Evolutionary conservation across 2,113 vertebrate genomes (phyloP).

Genomic region (Engraulis encrasicolus): DNA sequence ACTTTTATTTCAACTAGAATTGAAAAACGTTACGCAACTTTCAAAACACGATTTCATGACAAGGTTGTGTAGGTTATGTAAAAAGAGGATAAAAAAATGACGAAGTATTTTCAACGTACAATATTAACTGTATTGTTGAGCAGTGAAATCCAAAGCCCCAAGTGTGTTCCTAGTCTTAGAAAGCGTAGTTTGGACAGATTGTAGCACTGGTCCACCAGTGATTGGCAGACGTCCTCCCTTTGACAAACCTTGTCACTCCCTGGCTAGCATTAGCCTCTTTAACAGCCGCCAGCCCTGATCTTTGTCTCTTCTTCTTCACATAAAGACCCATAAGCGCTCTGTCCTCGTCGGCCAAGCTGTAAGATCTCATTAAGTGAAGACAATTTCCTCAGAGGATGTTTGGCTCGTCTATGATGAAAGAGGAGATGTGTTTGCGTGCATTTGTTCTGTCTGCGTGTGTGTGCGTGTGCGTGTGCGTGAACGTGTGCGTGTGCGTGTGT

Average conservation of each 20-base stretch:
- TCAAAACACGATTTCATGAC: too few relatives aligned
- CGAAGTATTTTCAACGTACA: too few relatives aligned
- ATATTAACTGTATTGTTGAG: background rate
- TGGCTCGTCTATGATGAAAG: conserved; percentile 54
- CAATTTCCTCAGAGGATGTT: conserved; percentile 33
- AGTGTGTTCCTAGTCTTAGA: background rate
- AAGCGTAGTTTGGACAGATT: background rate
- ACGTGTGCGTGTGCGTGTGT: background rate
- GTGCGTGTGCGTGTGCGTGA: background rate
- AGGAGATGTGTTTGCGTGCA: too few relatives aligned
- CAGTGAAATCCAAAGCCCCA: background rate
- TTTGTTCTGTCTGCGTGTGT: background rate
- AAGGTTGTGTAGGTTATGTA: too few relatives aligned
- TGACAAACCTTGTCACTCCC: background rate
- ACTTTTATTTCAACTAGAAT: background rate
- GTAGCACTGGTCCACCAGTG: background rate
- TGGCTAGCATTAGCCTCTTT: background rate
- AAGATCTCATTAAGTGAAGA: conserved; percentile 56
- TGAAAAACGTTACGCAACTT: background rate
- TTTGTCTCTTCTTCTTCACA: conserved; percentile 23
- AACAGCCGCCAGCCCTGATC: conserved; percentile 16
- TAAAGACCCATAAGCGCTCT: conserved; percentile 25
- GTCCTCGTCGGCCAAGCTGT: conserved; percentile 51
- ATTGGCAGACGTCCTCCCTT: background rate
- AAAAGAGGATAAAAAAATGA: too few relatives aligned